Percentiles rank a stretch among this genome's conserved stretches.
phyloP scores from a whole-genome alignment of 2,797 vertebrate genomes.

The Astyanax mexicanus region DNA sequence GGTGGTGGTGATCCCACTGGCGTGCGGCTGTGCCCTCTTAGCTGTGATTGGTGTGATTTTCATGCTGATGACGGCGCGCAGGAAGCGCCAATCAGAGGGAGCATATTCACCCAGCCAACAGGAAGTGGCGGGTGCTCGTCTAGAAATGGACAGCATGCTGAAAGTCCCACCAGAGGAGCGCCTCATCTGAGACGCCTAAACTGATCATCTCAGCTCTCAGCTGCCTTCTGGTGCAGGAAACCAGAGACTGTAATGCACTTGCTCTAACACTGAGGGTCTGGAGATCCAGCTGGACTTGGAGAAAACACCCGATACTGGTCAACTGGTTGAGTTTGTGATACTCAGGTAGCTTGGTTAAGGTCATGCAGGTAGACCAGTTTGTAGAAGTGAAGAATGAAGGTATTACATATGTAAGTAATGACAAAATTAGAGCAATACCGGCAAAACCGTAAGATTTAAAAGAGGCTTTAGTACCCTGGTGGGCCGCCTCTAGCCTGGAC shows the following conservation, averaged over 20 bases:
- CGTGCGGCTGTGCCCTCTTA: constrained; percentile 86
- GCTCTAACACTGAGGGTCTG: too few relatives aligned
- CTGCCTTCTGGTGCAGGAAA: neutral
- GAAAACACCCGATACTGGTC: too few relatives aligned
- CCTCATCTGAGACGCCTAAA: constrained; percentile 82
- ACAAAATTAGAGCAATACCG: too few relatives aligned
- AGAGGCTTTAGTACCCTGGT: too few relatives aligned
- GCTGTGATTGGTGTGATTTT: constrained; percentile 84
- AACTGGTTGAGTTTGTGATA: too few relatives aligned
- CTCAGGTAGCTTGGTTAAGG: too few relatives aligned
- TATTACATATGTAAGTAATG: too few relatives aligned
- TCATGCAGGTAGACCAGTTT: too few relatives aligned
- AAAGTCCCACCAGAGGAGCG: constrained; percentile 95
- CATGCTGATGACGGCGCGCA: constrained; percentile 89
- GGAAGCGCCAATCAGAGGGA: constrained; percentile 93
- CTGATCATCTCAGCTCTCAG: neutral
- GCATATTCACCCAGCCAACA: constrained; percentile 94
- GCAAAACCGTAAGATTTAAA: too few relatives aligned
- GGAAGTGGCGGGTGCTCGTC: constrained; percentile 92
- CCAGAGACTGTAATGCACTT: neutral
- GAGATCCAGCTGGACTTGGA: too few relatives aligned
- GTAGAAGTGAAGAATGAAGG: too few relatives aligned
- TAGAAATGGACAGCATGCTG: constrained; percentile 98
- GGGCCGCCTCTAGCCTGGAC: too few relatives aligned
- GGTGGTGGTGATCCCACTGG: constrained; percentile 87